These are phyloP conservation scores for Urocynchramus pylzowi DNA, from an alignment of 2,113 vertebrate genomes.

Conservation along the genomic window DNA sequence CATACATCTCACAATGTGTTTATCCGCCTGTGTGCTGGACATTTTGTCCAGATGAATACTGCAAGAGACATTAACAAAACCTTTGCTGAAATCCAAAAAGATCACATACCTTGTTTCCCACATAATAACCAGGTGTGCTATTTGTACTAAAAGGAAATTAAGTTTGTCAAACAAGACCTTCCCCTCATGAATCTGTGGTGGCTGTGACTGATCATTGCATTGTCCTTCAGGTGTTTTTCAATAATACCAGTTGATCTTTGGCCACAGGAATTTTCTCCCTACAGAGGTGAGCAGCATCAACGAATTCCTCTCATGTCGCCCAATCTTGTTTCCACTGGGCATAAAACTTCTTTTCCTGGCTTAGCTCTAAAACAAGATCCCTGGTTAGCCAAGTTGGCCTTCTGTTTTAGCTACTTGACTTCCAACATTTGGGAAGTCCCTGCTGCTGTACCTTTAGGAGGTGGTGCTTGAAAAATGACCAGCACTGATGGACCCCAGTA, in stretches of 20 bases:
- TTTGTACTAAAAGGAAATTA: not conserved
- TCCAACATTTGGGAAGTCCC: not conserved
- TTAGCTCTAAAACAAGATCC: not conserved
- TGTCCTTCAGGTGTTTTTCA: not conserved
- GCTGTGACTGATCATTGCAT: not conserved
- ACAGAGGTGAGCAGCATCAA: not conserved
- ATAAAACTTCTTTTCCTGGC: not conserved
- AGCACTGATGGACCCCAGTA: not conserved
- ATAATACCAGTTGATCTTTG: not conserved
- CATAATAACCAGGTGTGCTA: not conserved
- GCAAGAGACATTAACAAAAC: not conserved
- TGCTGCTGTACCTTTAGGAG: not conserved
- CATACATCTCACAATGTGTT: too few relatives aligned
- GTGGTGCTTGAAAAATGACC: not conserved
- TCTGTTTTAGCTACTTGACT: not conserved
- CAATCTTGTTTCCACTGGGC: not conserved
- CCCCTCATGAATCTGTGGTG: not conserved
- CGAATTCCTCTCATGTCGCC: not conserved
- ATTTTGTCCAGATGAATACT: not conserved
- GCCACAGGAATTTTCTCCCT: not conserved
- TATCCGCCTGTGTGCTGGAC: not conserved
- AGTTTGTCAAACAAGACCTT: not conserved
- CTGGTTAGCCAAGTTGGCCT: not conserved
- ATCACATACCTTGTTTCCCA: not conserved
- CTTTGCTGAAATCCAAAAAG: not conserved